Evolutionary conservation across 1,140 invertebrate species (phyloP).

Genomic region (Grapholita molesta): DNA sequence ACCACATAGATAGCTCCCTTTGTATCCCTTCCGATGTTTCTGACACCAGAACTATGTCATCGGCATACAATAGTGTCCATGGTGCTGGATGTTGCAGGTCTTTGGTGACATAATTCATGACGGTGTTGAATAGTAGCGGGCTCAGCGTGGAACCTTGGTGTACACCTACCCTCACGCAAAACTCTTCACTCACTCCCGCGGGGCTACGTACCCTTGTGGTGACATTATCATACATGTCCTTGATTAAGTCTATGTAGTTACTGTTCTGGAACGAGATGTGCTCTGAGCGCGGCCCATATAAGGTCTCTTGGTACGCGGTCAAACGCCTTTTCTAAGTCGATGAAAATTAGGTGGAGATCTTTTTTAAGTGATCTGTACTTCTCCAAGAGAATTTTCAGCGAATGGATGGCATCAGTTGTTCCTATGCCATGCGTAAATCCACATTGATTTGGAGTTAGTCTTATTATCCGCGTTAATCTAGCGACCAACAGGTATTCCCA

Average conservation of each 20-base stretch:
- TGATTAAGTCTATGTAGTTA: neutral
- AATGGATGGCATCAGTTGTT: neutral
- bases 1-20: conserved; percentile 9
- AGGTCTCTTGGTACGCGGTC: neutral
- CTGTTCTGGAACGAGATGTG: neutral
- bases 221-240: neutral
- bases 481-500: neutral
- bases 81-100: neutral
- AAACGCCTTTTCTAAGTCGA: neutral
- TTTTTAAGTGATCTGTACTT: neutral
- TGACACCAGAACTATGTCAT: conserved; percentile 19
- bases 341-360: neutral
- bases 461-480: neutral
- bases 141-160: neutral
- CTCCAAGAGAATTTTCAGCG: neutral
- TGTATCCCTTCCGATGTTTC: neutral
- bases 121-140: neutral
- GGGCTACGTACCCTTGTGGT: neutral
- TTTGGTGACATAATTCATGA: neutral
- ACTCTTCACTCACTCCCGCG: neutral
- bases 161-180: neutral
- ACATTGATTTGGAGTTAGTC: neutral
- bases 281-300: neutral
- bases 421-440: neutral
- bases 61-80: conserved; percentile 14